Base-by-base conservation (phyloP, 2,113 vertebrate species). In the Larimichthys polyactis region DNA sequence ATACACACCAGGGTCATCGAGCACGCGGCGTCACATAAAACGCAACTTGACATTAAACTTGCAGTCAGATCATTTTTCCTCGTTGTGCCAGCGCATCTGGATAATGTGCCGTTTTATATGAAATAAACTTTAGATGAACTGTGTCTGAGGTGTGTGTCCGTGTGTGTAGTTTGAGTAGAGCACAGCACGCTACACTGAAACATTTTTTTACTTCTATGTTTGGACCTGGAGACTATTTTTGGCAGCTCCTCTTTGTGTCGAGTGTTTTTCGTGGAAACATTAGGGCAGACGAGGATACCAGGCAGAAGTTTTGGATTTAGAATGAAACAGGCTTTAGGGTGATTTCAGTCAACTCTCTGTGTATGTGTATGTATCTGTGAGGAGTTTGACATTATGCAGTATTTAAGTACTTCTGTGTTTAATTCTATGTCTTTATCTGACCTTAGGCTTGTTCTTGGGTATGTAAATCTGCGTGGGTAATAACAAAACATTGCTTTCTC, bases 161-260 rank as follows among this genome's bases (percentile, higher is more conserved):
- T 81, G 29, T 63, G 74, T 66, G 36, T 51, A 29, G 59, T 70
- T 66, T 81, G 20, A 65, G 27, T 27, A 65, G 24, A 65, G 16
- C 29, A 44, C 78, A 59, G 14, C 43, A 36, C 11, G 20, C 67
- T 48, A 16, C 22, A 48, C 27, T 67, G 43, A 63, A 74, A 52
- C 79, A 77, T 60, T 29, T 78, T 2, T 86, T 74, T 68, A 36
- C 55, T 67, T 81, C 69, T 62, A 82, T 81, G 66, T 86, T 86
- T 83, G 60, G 63, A 65, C 54, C 67, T 62, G 67, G 29, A 65
- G 72, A 19, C 57, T 71, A 20, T 52, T 81, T 77, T 66, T 8
- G 66, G 17, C 32, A 58, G 29, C 22, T 52, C 58, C 11, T 4
- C 29, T 40, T 32, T 66, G n/a, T 29, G 32, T 48, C 22, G 11